A percentile compares a stretch with the other conserved stretches of the same genome.
These are phyloP conservation scores for Eupeodes luniger DNA, from an alignment of 2,888 invertebrate species.

Conservation along the genomic window DNA sequence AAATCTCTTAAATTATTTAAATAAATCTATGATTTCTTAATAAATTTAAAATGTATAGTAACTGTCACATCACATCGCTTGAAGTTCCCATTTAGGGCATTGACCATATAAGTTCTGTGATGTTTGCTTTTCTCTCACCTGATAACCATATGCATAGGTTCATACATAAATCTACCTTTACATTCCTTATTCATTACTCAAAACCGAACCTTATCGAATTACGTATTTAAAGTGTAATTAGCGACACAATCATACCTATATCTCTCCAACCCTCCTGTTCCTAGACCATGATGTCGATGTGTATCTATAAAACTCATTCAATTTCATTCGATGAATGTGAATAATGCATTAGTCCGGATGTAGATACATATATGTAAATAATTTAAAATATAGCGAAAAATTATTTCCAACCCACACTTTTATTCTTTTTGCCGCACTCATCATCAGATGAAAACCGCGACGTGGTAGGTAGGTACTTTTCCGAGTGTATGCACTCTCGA, in stretches of 20 bases:
- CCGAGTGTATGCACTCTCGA: conserved; percentile 53
- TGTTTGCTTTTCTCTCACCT: conserved; percentile 17
- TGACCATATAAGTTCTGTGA: conserved; percentile 50
- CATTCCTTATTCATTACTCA: conserved; percentile 74
- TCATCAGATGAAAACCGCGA: conserved; percentile 63
- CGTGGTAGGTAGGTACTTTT: conserved; percentile 52
- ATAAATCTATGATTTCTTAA: not conserved
- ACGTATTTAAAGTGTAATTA: conserved; percentile 76
- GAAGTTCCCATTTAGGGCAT: conserved; percentile 66
- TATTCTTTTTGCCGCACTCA: not conserved
- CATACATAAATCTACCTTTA: not conserved
- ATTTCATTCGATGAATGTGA: conserved; percentile 73
- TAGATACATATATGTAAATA: not conserved
- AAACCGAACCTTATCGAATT: conserved; percentile 75
- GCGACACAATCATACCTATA: conserved; percentile 22
- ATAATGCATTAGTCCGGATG: conserved; percentile 74
- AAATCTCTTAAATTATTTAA: not conserved
- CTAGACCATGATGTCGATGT: not conserved
- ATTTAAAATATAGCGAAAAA: conserved; percentile 67
- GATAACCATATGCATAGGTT: not conserved
- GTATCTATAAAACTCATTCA: conserved; percentile 45
- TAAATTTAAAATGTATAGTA: conserved; percentile 60
- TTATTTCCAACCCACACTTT: conserved; percentile 45
- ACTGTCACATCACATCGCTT: conserved; percentile 45
- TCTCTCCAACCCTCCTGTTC: too few species aligned